Conservation (phyloP, 1,140 invertebrate genomes). For the Mya arenaria region DNA sequence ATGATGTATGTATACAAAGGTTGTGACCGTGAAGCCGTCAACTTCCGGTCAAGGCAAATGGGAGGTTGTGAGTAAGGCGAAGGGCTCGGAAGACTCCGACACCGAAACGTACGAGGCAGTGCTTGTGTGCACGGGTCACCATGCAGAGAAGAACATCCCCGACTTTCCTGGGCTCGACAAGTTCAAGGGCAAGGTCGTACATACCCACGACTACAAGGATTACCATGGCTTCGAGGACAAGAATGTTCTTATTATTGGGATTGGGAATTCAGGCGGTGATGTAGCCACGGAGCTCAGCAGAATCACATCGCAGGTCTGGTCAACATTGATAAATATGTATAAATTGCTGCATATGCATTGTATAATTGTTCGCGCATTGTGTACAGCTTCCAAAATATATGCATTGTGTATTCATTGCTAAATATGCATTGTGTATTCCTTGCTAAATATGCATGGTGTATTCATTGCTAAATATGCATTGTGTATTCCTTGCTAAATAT, state of each 20-base stretch:
- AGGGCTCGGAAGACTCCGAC: constrained; percentile 70
- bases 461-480: no score
- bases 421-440: no score
- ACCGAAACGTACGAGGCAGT: constrained; percentile 76
- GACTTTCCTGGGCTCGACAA: constrained; percentile 75
- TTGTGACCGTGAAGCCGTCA: constrained; percentile 48
- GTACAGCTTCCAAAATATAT: no score
- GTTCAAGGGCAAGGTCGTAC: constrained; percentile 82
- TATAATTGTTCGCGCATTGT: no score
- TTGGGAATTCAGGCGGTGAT: constrained; percentile 83
- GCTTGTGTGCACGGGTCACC: constrained; percentile 79
- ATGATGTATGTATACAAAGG: no score
- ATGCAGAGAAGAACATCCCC: constrained; percentile 78
- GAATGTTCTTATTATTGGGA: constrained; percentile 82
- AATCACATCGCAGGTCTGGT: constrained; percentile 78
- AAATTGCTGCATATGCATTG: no score
- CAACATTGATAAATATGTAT: no score
- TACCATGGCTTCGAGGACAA: constrained; percentile 78
- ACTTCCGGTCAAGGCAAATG: constrained; percentile 55
- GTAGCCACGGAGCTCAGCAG: constrained; percentile 81
- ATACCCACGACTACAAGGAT: constrained; percentile 81
- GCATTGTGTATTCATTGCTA: no score
- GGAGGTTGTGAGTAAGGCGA: constrained; percentile 77
- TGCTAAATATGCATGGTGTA: no score
- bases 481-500: no score